Conservation (phyloP, 2,113 vertebrate species). For the Megaptera novaeangliae region DNA sequence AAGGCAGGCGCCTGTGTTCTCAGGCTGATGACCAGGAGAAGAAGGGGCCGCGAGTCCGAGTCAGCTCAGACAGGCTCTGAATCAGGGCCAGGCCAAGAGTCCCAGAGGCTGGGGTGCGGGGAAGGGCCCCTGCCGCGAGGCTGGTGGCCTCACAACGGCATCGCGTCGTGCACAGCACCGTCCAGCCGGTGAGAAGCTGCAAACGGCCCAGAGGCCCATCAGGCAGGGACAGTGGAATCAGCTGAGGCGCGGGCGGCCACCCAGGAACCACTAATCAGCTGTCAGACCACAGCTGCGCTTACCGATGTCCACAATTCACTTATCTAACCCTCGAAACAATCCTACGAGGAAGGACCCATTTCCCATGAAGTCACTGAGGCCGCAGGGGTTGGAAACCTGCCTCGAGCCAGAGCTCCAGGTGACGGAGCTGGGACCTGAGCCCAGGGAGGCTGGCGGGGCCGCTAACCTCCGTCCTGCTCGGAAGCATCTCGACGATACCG, state of each 20-base stretch:
- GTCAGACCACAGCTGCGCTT: fast-evolving
- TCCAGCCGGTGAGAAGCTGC: not conserved
- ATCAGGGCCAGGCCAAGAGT: not conserved
- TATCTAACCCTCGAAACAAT: not conserved
- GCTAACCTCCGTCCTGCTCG: fast-evolving
- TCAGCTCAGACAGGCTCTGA: not conserved
- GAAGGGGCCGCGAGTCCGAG: fast-evolving
- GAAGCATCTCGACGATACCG: fast-evolving
- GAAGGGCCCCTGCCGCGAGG: not conserved
- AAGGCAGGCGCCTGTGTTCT: too few species aligned
- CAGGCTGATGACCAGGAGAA: not conserved
- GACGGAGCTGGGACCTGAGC: not conserved
- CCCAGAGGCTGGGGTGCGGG: not conserved
- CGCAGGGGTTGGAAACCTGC: not conserved
- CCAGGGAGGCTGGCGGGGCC: not conserved
- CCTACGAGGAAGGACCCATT: not conserved
- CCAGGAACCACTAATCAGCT: fast-evolving
- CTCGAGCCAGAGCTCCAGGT: fast-evolving
- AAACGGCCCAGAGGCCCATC: not conserved
- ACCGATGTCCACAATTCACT: fast-evolving
- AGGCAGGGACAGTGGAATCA: fast-evolving
- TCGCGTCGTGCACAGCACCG: fast-evolving
- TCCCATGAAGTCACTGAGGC: not conserved
- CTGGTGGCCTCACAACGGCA: not conserved
- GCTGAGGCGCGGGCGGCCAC: fast-evolving